phyloP scores from a whole-genome alignment of 2,888 invertebrate species.

The Epistrophe eligans region DNA sequence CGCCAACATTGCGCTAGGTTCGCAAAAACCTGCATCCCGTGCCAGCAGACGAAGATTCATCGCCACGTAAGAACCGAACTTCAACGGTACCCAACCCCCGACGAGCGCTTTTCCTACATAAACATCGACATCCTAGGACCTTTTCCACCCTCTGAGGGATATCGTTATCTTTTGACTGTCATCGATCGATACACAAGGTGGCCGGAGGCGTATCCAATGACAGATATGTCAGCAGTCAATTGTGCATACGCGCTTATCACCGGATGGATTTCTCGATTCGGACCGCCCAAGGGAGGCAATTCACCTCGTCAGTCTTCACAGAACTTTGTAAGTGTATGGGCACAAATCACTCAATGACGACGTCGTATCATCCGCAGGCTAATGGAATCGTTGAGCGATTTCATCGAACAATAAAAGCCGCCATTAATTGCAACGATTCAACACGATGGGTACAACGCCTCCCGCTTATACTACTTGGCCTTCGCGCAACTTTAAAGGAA shows the following conservation, averaged over 20 bases:
- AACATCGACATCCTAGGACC: no score
- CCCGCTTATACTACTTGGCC: conserved; percentile 23
- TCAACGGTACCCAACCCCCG: no score
- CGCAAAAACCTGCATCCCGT: conserved; percentile 32
- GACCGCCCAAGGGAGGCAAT: conserved; percentile 25
- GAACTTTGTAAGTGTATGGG: conserved; percentile 10
- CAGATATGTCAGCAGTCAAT: conserved; percentile 3
- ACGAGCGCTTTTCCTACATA: no score
- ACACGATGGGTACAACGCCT: conserved; percentile 1
- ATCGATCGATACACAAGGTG: conserved; percentile 24
- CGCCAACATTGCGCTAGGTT: conserved; percentile 27
- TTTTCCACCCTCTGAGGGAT: no score
- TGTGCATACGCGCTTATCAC: no score
- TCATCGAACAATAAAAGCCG: conserved; percentile 26
- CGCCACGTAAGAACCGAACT: conserved; percentile 18
- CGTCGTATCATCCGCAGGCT: conserved; percentile 24
- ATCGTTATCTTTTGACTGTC: no score
- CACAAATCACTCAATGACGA: neutral
- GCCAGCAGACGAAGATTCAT: conserved; percentile 25
- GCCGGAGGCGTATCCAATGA: neutral
- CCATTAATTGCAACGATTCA: conserved; percentile 10
- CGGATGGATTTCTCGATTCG: conserved; percentile 10
- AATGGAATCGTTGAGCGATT: conserved; percentile 36
- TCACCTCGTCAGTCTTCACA: neutral
- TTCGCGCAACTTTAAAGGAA: conserved; percentile 11